Evolutionary conservation across 1,140 invertebrate genomes (phyloP), one percentile per base, ranked within the genome.

Genomic region (Scaptomyza pallida): DNA sequence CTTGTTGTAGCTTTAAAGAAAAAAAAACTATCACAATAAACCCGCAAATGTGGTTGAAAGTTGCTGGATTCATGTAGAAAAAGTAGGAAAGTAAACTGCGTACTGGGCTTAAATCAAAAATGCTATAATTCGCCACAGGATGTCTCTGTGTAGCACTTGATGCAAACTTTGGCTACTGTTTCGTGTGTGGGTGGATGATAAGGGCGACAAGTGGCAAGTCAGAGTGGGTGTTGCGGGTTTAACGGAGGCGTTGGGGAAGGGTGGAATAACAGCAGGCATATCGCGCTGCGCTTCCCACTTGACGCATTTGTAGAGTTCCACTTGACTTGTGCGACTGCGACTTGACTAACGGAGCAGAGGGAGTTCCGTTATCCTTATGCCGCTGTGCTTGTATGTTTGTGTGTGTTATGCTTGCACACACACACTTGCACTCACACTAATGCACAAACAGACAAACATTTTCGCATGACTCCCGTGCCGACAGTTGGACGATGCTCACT

Each of bases 401-500:
- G 19, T 69, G 48, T 62, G n/a, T n/a, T 60, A 47, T 56, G 60
- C 43, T 19, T 56, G 17, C 50, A 70, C 54, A 59, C 44, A 44
- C 19, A 56, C 43, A 54, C 16, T 54, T 12, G 37, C 30, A 23
- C 57, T 70, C 63, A 56, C 37, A 54, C 17, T 45, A 52, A 48
- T 21, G 41, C 54, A 54, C 19, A 30, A 50, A 43, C 21, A 64
- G 61, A 30, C 23, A 62, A 69, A 74, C 67, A 76, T 80, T 88
- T 81, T 70, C 65, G 65, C 70, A 73, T 71, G 79, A 65, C 62
- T 62, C 54, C 50, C 45, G 56, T 74, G 78, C 65, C 78, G 77
- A 75, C 82, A 68, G 77, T 70, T 77, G 77, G 62, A 78, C 70
- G 74, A 59, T 78, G 81, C 76, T 60, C n/a, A n/a, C 33, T 37